Evolutionary conservation across 2,797 vertebrate species (phyloP).

Genomic region (Lacerta bilineata): DNA sequence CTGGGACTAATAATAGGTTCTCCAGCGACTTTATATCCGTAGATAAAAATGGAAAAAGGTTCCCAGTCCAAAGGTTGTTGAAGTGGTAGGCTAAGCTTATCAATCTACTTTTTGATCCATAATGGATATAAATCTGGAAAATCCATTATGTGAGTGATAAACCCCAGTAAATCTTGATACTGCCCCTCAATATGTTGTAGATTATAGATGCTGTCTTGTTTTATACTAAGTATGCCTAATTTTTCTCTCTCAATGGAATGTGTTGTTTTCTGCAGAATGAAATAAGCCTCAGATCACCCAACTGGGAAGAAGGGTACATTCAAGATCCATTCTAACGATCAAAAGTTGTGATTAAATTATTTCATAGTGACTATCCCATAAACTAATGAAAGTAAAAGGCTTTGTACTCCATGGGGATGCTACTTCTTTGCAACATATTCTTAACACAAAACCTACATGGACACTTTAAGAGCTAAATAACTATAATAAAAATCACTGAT

Average conservation of each 20-base stretch:
- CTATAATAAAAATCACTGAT: neutral
- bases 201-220: no score
- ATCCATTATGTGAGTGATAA: no score
- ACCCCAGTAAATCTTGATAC: no score
- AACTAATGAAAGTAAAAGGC: neutral
- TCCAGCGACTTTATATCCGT: neutral
- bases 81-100: no score
- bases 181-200: no score
- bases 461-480: neutral
- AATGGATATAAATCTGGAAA: no score
- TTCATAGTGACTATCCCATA: neutral
- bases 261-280: neutral
- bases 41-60: neutral
- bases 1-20: neutral
- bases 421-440: neutral
- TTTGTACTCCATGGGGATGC: neutral
- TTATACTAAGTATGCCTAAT: no score
- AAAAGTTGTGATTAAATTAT: neutral
- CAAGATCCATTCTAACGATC: neutral
- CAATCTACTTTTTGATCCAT: no score
- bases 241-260: no score
- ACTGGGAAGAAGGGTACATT: neutral
- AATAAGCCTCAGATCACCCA: neutral
- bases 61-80: no score
- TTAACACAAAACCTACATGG: neutral